Evolutionary conservation across 2,797 vertebrate species (phyloP), one percentile per base, ranked within the genome.

Genomic region (Cyclopterus lumpus): DNA sequence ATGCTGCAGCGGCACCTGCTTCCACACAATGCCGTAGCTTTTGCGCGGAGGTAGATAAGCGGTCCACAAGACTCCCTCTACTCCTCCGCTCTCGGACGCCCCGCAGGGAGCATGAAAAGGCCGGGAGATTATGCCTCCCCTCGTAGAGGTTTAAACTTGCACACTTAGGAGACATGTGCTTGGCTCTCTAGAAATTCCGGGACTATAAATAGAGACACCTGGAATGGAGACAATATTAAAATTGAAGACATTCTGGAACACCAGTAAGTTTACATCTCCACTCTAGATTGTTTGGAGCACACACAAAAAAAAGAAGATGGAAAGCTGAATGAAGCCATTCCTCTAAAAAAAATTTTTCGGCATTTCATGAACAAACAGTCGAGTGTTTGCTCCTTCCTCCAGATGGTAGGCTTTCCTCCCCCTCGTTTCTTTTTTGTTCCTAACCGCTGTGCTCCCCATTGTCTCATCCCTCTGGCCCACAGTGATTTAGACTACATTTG

Each of bases 311-410:
- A 63, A 67, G 28, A 42, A 71, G 58, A 76, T 6, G 51, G 63
- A 72, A 71, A 71, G 46, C 51, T 79, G 38, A 81, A 77, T 70
- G 58, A 71, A 71, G 63, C 83, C 71, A 18, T 67, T 74, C 79
- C 85, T 84, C 77, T 83, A 58, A 74, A 85, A 90, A 58, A 85
- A 85, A 68, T 89, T 66, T 78, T 80, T 77, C 24, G 64, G 87
- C 67, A 62, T 75, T 89, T 75, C 12, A 20, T 76, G 86, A 91
- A 90, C 92, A 94, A 90, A 91, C 84, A 93, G 89, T 75, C 44
- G 70, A 94, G 86, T 85, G 91, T 91, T 94, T 92, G 88, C 89
- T 67, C 80, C 89, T 91, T 89, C 89, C 86, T 93, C 93, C 85
- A 90, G 92, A 93, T 93, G 94, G 94, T 78, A 40, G 75, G 16